Conservation (phyloP, 2,888 invertebrate genomes). For the Mythimna loreyi region DNA sequence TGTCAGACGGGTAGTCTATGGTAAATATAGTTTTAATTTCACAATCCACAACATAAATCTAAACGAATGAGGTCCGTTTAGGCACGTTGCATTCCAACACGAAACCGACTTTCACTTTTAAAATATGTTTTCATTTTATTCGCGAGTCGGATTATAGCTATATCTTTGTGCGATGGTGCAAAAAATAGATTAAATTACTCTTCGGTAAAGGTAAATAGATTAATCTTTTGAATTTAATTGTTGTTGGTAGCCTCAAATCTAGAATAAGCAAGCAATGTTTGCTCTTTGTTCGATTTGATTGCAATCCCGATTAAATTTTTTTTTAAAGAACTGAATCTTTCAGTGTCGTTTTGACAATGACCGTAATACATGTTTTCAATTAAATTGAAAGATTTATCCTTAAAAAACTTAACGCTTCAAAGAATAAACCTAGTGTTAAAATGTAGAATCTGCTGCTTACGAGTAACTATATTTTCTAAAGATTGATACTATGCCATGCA, state of each 20-base stretch:
- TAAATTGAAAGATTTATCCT: not conserved
- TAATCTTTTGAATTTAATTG: constrained; percentile 15
- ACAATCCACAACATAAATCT: constrained; percentile 51
- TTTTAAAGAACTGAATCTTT: not conserved
- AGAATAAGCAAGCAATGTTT: not conserved
- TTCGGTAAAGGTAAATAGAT: constrained; percentile 10
- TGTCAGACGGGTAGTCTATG: constrained; percentile 20
- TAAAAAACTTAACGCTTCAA: not conserved
- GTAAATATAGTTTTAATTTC: constrained; percentile 46
- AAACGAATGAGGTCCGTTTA: constrained; percentile 51
- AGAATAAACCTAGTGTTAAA: not conserved
- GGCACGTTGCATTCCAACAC: constrained; percentile 57
- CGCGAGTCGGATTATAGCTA: constrained; percentile 28
- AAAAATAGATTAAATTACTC: constrained; percentile 32
- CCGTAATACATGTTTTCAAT: not conserved
- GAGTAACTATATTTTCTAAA: no score
- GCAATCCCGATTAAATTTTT: not conserved
- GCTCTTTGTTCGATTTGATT: not conserved
- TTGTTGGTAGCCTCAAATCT: not conserved
- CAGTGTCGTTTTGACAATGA: not conserved
- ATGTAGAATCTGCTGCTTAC: not conserved
- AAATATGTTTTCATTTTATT: constrained; percentile 63
- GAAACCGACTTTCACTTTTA: constrained; percentile 65
- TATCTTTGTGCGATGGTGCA: constrained; percentile 17
- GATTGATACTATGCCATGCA: no score